Percentiles rank a stretch among this genome's conserved stretches.
Conservation (phyloP, 1,140 invertebrate species). For the Pissodes strobi region DNA sequence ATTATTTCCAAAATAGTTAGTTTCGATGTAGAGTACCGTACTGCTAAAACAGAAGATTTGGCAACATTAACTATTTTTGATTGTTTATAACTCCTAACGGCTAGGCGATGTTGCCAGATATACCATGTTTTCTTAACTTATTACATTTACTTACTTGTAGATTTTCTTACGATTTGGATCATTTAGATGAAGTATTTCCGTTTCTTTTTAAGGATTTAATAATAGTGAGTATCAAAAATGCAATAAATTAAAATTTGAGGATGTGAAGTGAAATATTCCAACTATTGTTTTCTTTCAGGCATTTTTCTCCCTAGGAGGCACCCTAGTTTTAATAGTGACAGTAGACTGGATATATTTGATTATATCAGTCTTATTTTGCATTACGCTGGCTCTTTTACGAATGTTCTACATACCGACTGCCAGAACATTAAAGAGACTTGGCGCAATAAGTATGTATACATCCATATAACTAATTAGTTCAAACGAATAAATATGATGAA, state of each 20-base stretch:
- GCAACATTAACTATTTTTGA: no score
- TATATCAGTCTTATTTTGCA: slow-evolving; percentile 58
- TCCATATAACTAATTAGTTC: background rate
- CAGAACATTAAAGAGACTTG: slow-evolving; percentile 67
- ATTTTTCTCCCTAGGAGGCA: background rate
- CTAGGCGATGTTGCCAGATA: no score
- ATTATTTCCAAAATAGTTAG: no score
- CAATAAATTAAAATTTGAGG: background rate
- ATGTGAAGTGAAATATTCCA: background rate
- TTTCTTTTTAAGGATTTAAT: slow-evolving; percentile 55
- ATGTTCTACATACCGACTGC: slow-evolving; percentile 65
- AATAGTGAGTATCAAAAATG: slow-evolving; percentile 27
- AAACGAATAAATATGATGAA: no score
- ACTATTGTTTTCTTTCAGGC: background rate
- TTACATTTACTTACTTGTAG: no score
- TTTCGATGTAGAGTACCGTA: no score
- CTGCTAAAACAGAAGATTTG: no score
- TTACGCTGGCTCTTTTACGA: slow-evolving; percentile 60
- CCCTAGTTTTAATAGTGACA: slow-evolving; percentile 24
- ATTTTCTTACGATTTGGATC: slow-evolving; percentile 68
- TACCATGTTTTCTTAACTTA: no score
- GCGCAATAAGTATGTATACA: slow-evolving; percentile 59
- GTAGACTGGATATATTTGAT: slow-evolving; percentile 32
- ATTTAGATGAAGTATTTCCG: slow-evolving; percentile 70
- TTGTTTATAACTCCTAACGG: no score